Evolutionary conservation across 2,113 vertebrate genomes (phyloP), one percentile per base, ranked within the genome.

Genomic region (Bucco capensis): DNA sequence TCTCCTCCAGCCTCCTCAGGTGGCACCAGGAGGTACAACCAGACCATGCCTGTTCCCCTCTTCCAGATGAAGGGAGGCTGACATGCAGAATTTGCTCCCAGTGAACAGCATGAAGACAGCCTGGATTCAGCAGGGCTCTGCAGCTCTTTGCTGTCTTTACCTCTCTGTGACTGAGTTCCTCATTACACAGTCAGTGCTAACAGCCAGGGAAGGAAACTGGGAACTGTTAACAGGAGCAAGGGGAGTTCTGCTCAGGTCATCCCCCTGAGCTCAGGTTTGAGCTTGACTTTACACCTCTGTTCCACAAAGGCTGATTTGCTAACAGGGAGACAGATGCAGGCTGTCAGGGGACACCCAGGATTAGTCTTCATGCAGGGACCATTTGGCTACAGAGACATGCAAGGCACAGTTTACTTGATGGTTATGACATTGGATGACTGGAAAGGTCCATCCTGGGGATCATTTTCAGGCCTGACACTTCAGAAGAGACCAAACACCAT

Each of bases 141-240:
- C n/a, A 80, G 65, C 38, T 69, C 69, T 60, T 33, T 33, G n/a
- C 66, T 82, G 69, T 53, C 61, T 90, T 90, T 89, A 86, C 53
- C 42, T 74, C 81, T 14, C 38, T 9, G 62, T 35, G 57, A 90
- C 67, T 46, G 79, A 89, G 21, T 2, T 64, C 44, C 77, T 74
- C 71, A 91, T 87, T 58, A 72, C 37, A 81, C n/a, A 80, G n/a
- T 2, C 74, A 44, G 35, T 33, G 58, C 67, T 70, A 79, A 79
- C 2, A 83, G 65, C 27, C 86, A 92, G n/a, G 66, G 37, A 37
- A 84, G 19, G 49, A 82, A 78, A 93, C 37, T 30, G 31, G 54
- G 40, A 49, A 65, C 27, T 83, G 31, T 31, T 37, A 10, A 1
- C n/a, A 47, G 15, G 40, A 72, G 53, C 54, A 38, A 70, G n/a